Evolutionary conservation across 2,113 vertebrate species (phyloP), one percentile per base, ranked within the genome.

Genomic region (Monopterus albus): DNA sequence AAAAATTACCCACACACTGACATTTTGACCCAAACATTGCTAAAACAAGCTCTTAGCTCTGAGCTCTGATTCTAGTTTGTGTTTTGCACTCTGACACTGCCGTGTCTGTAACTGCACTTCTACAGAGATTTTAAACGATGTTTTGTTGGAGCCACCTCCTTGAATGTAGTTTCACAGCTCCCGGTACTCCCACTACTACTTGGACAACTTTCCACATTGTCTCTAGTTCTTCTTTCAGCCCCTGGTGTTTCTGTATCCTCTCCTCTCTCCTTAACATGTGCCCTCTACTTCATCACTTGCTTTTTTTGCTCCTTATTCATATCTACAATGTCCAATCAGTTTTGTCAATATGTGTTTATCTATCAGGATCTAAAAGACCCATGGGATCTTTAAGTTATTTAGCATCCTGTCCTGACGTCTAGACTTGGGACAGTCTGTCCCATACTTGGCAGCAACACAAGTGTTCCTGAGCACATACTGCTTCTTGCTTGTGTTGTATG

Each of bases 291-390:
- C 43, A 46, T n/a, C 33, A 57, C n/a, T 51, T 58, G 26, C 17
- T 68, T 42, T n/a, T 55, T 51, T 6, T 38, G 12, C 35, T 42
- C 3, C 28, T 9, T 39, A 25, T 23, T 40, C 15, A 43, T 74
- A 42, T 64, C 33, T 36, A 53, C 36, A 53, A 42, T 50, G 53
- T 73, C 38, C 29, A 39, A 12, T 75, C 47, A 25, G 18, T 39
- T 62, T 43, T 43, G 51, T 62, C 35, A 74, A 51, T 53, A 63
- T 75, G 60, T 66, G 20, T 75, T 57, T 78, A 47, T 15, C 40
- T 60, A 6, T 56, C 1, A 11, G 35, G 25, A 28, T 60, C 23
- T 55, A 7, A 21, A 39, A 17, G 20, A 55, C 38, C 46, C 46
- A 49, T 18, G 12, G 26, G 61, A 51, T n/a, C 10, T 65, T 21